A percentile compares a stretch with the other conserved stretches of the same genome.
Evolutionary conservation across 2,888 invertebrate species (phyloP).

Genomic region (Callimorpha dominula): DNA sequence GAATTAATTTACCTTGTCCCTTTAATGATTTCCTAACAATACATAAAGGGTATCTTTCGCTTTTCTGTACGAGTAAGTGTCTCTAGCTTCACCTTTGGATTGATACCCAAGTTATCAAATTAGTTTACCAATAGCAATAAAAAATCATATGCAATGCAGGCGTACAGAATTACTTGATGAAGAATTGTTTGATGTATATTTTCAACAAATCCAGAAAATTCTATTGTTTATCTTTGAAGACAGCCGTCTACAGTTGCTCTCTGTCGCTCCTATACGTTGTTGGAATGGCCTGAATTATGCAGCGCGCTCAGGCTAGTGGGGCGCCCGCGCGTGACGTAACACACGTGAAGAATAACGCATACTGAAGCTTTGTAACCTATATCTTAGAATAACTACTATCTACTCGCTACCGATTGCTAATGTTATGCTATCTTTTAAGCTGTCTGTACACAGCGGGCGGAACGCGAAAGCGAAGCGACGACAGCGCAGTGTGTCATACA

Average conservation of each 20-base stretch:
- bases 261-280: slow-evolving; percentile 1
- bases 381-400: slow-evolving; percentile 43
- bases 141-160: background rate
- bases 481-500: background rate
- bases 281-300: slow-evolving; percentile 19
- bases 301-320: slow-evolving; percentile 1
- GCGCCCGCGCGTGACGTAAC: slow-evolving; percentile 40
- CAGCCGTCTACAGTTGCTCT: background rate
- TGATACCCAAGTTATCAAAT: too few relatives aligned
- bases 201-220: background rate
- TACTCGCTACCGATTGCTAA: slow-evolving; percentile 34
- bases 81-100: too few relatives aligned
- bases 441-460: background rate
- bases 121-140: too few relatives aligned
- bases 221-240: background rate
- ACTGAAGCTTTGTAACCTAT: slow-evolving; percentile 43
- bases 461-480: background rate
- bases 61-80: too few relatives aligned
- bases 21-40: too few relatives aligned
- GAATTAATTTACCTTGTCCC: background rate
- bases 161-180: background rate
- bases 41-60: too few relatives aligned
- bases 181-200: background rate
- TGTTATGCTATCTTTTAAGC: slow-evolving; percentile 3
- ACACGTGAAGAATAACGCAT: slow-evolving; percentile 43